phyloP scores from a whole-genome alignment of 1,140 invertebrate species.

The Spodoptera frugiperda region DNA sequence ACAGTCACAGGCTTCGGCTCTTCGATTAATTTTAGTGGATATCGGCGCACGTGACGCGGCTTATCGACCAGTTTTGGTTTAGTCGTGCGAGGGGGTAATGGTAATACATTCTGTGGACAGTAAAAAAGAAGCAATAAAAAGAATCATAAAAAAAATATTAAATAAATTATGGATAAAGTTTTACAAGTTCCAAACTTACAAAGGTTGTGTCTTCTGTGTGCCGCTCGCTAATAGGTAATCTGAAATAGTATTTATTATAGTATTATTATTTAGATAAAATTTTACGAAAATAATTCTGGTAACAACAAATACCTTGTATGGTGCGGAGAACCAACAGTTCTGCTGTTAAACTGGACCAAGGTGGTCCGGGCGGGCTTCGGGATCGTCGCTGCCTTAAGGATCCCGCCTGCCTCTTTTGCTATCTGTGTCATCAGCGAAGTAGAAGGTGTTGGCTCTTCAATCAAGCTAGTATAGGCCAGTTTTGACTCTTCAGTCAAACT shows the following conservation, averaged over 20 bases:
- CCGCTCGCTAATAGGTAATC: no score
- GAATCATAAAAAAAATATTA: no score
- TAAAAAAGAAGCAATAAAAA: no score
- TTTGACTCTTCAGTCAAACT: slow-evolving; percentile 94
- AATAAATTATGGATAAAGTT: no score
- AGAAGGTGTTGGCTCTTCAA: slow-evolving; percentile 88
- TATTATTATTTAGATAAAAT: no score
- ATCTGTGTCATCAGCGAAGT: slow-evolving; percentile 63
- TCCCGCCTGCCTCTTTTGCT: slow-evolving; percentile 22
- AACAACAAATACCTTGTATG: no score
- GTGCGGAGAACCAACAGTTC: neutral
- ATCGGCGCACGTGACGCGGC: slow-evolving; percentile 74
- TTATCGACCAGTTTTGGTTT: slow-evolving; percentile 78
- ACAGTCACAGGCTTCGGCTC: slow-evolving; percentile 4
- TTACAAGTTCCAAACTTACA: neutral
- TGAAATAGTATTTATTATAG: no score
- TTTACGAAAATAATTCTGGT: no score
- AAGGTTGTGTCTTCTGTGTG: slow-evolving; percentile 18
- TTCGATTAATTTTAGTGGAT: slow-evolving; percentile 68
- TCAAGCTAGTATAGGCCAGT: slow-evolving; percentile 96
- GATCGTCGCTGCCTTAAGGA: slow-evolving; percentile 54
- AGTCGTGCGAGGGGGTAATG: slow-evolving; percentile 69
- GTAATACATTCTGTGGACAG: slow-evolving; percentile 59
- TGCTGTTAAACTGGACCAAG: slow-evolving; percentile 55
- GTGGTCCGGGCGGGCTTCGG: slow-evolving; percentile 57